Conservation (phyloP, 2,888 invertebrate species). For the Meteorus cinctellus region DNA sequence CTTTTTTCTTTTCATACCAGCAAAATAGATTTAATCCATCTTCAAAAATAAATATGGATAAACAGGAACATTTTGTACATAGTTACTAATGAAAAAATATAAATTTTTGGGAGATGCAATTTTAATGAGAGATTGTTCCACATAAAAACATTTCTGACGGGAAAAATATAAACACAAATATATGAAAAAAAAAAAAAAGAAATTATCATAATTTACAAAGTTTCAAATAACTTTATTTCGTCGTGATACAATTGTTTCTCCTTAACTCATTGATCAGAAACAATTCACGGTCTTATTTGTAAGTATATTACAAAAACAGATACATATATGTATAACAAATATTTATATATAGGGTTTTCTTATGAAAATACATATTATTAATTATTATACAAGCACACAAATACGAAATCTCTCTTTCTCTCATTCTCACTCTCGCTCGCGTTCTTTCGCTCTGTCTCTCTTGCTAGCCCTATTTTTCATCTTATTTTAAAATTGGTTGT, state of each 20-base stretch:
- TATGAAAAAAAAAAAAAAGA: background rate
- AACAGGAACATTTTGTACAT: no score
- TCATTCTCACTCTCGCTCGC: conserved; percentile 5
- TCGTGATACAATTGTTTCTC: conserved; percentile 8
- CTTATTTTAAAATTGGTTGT: conserved; percentile 28
- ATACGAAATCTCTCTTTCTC: conserved; percentile 34
- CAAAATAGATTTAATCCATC: no score
- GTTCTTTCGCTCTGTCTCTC: conserved; percentile 52
- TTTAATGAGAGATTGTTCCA: no score
- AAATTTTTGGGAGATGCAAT: no score
- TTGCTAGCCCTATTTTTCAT: conserved; percentile 61
- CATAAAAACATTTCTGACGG: no score
- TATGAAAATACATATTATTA: conserved; percentile 57
- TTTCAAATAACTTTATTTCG: conserved; percentile 37
- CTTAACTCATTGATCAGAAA: conserved; percentile 8
- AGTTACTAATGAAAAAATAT: no score
- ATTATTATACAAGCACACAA: conserved; percentile 63
- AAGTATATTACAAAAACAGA: conserved; percentile 68
- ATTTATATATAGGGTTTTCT: conserved; percentile 53
- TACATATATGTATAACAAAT: conserved; percentile 69
- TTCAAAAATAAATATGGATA: no score
- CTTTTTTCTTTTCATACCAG: no score
- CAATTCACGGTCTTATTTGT: conserved; percentile 47
- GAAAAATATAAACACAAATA: no score
- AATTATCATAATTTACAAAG: conserved; percentile 30